A percentile compares a stretch with the other conserved stretches of the same genome.
These are phyloP conservation scores for Brachionus calyciflorus DNA, from an alignment of 1,140 invertebrate species.

Conservation along the genomic window DNA sequence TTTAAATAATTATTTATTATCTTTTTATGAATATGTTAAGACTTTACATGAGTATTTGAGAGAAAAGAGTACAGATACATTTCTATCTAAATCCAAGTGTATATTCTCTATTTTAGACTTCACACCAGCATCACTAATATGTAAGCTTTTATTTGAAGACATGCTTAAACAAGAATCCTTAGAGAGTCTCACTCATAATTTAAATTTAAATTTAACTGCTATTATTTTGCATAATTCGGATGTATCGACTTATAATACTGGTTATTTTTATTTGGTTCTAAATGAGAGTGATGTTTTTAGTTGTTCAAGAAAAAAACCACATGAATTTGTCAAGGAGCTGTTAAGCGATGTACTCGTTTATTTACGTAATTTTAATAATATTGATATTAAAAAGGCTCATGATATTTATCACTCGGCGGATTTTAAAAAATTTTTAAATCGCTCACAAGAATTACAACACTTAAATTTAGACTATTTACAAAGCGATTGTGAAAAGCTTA, in stretches of 20 bases:
- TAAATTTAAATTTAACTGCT: conserved; percentile 58
- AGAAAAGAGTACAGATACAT: not conserved
- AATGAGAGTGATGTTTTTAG: conserved; percentile 31
- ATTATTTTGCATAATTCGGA: conserved; percentile 55
- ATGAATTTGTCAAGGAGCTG: conserved; percentile 49
- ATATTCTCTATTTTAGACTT: not conserved
- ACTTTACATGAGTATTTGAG: conserved; percentile 6
- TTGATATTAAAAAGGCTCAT: conserved; percentile 51
- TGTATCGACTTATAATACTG: conserved; percentile 9
- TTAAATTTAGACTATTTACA: conserved; percentile 51
- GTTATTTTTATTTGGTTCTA: conserved; percentile 42
- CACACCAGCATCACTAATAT: conserved; percentile 15
- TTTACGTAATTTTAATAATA: conserved; percentile 14
- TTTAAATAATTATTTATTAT: not conserved
- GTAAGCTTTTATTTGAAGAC: conserved; percentile 31
- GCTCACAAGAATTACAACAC: conserved; percentile 49
- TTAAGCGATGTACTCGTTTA: conserved; percentile 48
- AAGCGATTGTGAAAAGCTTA: conserved; percentile 51
- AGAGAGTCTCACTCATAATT: conserved; percentile 54
- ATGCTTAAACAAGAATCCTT: conserved; percentile 44
- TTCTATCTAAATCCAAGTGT: no score
- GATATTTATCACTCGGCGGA: conserved; percentile 49
- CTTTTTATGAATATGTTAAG: conserved; percentile 34
- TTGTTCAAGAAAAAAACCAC: conserved; percentile 48
- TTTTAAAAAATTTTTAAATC: conserved; percentile 50